phyloP scores from a whole-genome alignment of 2,113 vertebrate genomes.

The Bujurquina vittata region DNA sequence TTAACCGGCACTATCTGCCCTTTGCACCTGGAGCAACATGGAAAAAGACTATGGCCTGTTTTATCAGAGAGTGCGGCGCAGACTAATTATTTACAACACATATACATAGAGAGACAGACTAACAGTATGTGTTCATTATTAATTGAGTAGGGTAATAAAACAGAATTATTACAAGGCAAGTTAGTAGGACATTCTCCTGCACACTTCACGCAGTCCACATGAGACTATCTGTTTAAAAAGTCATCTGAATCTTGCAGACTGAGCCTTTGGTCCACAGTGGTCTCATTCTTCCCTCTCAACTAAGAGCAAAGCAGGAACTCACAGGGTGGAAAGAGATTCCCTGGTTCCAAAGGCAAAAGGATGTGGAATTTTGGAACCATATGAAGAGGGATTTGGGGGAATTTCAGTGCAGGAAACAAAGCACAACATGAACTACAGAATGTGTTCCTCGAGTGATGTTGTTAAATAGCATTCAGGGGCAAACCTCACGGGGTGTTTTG shows the following conservation, averaged over 20 bases:
- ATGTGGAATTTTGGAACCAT: slow-evolving; percentile 68
- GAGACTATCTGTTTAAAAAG: slow-evolving; percentile 47
- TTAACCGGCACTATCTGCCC: slow-evolving; percentile 68
- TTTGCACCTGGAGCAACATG: slow-evolving; percentile 72
- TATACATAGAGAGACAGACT: background rate
- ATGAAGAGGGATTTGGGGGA: slow-evolving; percentile 31
- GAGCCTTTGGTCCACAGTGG: slow-evolving; percentile 42
- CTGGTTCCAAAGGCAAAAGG: slow-evolving; percentile 59
- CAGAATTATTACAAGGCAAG: background rate
- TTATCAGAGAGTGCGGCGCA: background rate
- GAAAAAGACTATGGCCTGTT: slow-evolving; percentile 31
- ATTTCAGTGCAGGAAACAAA: slow-evolving; percentile 51
- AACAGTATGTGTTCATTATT: background rate
- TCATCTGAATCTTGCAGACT: slow-evolving; percentile 35
- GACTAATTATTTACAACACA: background rate
- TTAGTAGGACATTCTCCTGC: background rate
- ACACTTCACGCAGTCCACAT: slow-evolving; percentile 30
- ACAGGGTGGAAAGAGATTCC: slow-evolving; percentile 70
- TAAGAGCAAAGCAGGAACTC: slow-evolving; percentile 54
- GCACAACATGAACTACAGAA: slow-evolving; percentile 31
- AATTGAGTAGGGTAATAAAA: background rate
- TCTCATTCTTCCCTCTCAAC: slow-evolving; percentile 53
- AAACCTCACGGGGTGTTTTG: background rate
- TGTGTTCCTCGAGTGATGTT: background rate
- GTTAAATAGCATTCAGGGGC: background rate